Evolutionary conservation across 2,888 invertebrate species (phyloP).

Genomic region (Pristionchus entomophagus): DNA sequence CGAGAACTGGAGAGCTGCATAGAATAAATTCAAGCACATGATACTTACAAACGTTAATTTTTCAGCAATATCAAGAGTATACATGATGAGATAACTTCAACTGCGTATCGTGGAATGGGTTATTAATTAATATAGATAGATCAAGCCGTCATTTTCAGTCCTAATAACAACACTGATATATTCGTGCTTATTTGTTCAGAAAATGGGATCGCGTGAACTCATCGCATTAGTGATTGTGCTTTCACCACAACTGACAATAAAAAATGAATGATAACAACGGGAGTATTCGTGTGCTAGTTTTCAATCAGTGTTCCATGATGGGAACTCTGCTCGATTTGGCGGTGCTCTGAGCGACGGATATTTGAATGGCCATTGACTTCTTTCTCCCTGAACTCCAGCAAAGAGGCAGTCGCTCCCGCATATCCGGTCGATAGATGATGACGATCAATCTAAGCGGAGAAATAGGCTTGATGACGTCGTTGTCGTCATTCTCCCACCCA

Average conservation of each 20-base stretch:
- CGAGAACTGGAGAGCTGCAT: neutral
- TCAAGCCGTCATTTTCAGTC: too few relatives aligned
- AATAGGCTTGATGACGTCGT: neutral
- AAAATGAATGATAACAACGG: too few relatives aligned
- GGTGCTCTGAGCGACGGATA: neutral
- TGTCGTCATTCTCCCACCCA: neutral
- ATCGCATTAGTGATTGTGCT: too few relatives aligned
- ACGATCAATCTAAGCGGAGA: neutral
- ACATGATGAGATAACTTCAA: neutral
- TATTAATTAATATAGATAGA: too few relatives aligned
- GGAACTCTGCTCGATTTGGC: neutral
- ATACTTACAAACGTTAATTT: neutral
- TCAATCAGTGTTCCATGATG: neutral
- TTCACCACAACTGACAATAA: too few relatives aligned
- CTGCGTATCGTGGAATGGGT: too few relatives aligned
- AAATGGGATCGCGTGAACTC: too few relatives aligned
- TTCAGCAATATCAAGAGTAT: neutral
- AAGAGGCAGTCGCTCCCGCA: neutral
- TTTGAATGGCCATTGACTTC: neutral
- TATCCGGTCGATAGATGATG: conserved; percentile 20
- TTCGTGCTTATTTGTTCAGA: too few relatives aligned
- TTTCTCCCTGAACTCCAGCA: neutral
- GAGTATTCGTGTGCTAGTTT: too few relatives aligned
- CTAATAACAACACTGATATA: too few relatives aligned
- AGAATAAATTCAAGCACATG: too few relatives aligned